Conservation (phyloP, 2,888 invertebrate species). For the Phragmatobia fuliginosa region DNA sequence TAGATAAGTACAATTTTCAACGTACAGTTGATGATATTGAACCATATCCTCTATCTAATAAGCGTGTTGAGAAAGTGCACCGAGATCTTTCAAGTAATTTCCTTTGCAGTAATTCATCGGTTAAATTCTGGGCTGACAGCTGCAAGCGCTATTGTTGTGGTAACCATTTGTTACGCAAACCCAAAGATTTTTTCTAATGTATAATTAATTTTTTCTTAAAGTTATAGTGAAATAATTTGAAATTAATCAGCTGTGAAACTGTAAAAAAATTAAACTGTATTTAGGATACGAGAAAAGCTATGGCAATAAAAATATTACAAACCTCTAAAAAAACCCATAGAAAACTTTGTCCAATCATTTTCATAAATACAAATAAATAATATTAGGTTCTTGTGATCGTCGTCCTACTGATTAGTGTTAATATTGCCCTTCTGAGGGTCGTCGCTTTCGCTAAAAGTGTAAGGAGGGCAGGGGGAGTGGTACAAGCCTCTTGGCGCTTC, state of each 20-base stretch:
- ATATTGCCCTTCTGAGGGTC: conserved; percentile 55
- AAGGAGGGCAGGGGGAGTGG: conserved; percentile 39
- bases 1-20: conserved; percentile 5
- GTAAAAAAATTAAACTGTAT: too few species aligned
- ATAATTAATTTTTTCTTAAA: too few species aligned
- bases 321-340: too few species aligned
- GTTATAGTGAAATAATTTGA: too few species aligned
- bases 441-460: conserved; percentile 63
- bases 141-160: conserved; percentile 51
- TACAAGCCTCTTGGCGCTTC: conserved; percentile 44
- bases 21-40: conserved; percentile 69
- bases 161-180: conserved; percentile 44
- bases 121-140: conserved; percentile 52
- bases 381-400: conserved; percentile 13
- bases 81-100: conserved; percentile 68
- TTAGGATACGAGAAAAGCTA: too few species aligned
- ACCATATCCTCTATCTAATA: conserved; percentile 64
- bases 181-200: conserved; percentile 17
- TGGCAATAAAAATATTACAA: too few species aligned
- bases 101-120: conserved; percentile 66
- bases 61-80: conserved; percentile 65
- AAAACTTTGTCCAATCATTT: too few species aligned
- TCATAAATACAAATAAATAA: too few species aligned
- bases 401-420: conserved; percentile 50
- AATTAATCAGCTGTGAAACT: too few species aligned